phyloP scores from a whole-genome alignment of 92 coral and sea anemone genomes.

The Zoanthus sansibaricus region DNA sequence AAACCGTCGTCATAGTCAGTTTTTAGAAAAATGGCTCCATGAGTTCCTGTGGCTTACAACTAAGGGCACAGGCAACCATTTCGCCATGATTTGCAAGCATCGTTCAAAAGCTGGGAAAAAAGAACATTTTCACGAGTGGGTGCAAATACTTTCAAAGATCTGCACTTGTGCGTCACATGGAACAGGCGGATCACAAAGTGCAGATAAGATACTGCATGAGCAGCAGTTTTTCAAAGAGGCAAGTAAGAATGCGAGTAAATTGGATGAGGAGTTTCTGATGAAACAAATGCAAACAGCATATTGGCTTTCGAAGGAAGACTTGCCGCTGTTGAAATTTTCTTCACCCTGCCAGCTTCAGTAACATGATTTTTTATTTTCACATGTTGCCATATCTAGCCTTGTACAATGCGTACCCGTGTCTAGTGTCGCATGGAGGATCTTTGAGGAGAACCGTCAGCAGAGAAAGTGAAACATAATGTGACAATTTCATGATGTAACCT shows the following conservation, averaged over 20 bases:
- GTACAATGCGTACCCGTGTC: too few relatives aligned
- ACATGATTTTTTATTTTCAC: too few relatives aligned
- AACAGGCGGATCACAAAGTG: slow-evolving; percentile 44
- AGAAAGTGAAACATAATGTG: too few relatives aligned
- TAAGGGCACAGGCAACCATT: too few relatives aligned
- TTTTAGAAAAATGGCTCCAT: too few relatives aligned
- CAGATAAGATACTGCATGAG: neutral
- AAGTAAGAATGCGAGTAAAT: slow-evolving; percentile 17
- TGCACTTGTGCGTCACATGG: neutral
- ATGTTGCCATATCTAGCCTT: too few relatives aligned
- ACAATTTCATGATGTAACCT: too few relatives aligned
- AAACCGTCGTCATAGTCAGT: too few relatives aligned
- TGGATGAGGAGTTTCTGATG: slow-evolving; percentile 1
- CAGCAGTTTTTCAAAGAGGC: slow-evolving; percentile 20
- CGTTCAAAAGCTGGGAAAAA: slow-evolving; percentile 48
- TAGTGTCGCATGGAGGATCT: too few relatives aligned
- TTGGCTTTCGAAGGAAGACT: slow-evolving; percentile 34
- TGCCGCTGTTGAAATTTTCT: slow-evolving; percentile 8
- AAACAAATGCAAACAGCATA: slow-evolving; percentile 39
- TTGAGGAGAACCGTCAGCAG: too few relatives aligned
- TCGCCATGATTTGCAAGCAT: too few relatives aligned
- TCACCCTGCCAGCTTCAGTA: slow-evolving; percentile 23
- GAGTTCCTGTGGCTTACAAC: too few relatives aligned
- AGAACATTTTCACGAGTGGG: slow-evolving; percentile 23
- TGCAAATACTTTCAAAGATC: slow-evolving; percentile 15